Evolutionary conservation across 1,140 invertebrate species (phyloP), one percentile per base, ranked within the genome.

Genomic region (Drosophila lacertosa): DNA sequence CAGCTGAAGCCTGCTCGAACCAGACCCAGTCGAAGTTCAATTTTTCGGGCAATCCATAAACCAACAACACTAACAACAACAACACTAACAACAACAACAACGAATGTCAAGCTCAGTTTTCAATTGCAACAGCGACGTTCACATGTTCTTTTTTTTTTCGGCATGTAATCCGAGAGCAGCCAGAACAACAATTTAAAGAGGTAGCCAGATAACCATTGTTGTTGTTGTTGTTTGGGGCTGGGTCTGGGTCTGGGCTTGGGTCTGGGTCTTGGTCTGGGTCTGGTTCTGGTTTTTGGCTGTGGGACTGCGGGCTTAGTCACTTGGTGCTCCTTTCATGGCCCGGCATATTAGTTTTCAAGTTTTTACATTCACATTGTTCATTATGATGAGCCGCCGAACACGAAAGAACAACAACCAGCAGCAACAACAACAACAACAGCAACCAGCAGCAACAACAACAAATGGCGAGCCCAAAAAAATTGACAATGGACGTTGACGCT

Each of bases 51-150:
- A 76, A 79, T 75, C 77, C 79, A 81, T 77, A 77, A 81, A 82
- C 71, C 70, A 71, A 66, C n/a, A 48, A 51, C 51, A 22, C 22
- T 9, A 58, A 5, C 13, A 54, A 2, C 6, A 60, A n/a, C 20
- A 60, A 50, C 51, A 74, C 59, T 58, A 77, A 65, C 47, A 63
- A 51, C 33, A 48, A 3, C 18, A 42, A n/a, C 9, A 58, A 67
- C 59, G 57, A 68, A 68, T 76, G 79, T 83, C 80, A 83, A 83
- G 80, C 81, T 84, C 81, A 76, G 81, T 74, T 84, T 84, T 84
- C 81, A 84, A 84, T 84, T 86, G 81, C 80, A 71, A 53, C 66
- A 48, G 50, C 60, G 47, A 15, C 15, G 22, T 42, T 70, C 67
- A 33, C 42, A 64, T 70, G 67, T 70, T 64, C 50, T 54, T 60